A percentile compares a stretch with the other conserved stretches of the same genome.
Evolutionary conservation across 1,140 invertebrate genomes (phyloP).

Genomic region (Nephotettix cincticeps): DNA sequence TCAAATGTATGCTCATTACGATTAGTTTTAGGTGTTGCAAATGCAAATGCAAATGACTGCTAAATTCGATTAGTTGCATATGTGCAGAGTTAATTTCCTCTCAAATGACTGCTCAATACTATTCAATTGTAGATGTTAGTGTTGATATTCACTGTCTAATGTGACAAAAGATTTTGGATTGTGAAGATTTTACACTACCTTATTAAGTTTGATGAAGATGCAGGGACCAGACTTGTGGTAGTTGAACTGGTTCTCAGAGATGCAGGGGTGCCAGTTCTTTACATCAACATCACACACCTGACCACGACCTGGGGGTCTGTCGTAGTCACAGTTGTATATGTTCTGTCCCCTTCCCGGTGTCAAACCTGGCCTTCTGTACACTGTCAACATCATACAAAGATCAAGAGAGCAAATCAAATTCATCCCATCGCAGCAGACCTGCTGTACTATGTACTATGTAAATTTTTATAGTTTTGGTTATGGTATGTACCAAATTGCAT

Average conservation of each 20-base stretch:
- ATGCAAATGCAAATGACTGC: not conserved
- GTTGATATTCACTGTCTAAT: not conserved
- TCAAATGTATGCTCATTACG: no score
- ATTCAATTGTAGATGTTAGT: no score
- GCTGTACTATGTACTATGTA: no score
- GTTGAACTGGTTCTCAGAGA: conserved; percentile 67
- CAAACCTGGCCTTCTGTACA: conserved; percentile 65
- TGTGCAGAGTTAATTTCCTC: not conserved
- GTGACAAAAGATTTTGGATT: not conserved
- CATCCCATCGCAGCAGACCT: no score
- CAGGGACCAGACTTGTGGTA: conserved; percentile 59
- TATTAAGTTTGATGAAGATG: conserved; percentile 57
- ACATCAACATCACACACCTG: conserved; percentile 74
- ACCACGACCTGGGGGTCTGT: conserved; percentile 57
- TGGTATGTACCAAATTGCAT: no score
- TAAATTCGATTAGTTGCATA: not conserved
- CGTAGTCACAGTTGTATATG: conserved; percentile 64
- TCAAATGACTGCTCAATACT: not conserved
- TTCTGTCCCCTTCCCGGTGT: conserved; percentile 65
- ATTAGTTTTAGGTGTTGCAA: no score
- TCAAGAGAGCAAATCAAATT: no score
- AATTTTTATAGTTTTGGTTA: no score
- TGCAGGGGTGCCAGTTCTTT: conserved; percentile 62
- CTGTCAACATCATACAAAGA: no score
- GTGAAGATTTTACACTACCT: conserved; percentile 43